Conservation (phyloP, 1,140 invertebrate genomes). For the Hesperophylax magnus region DNA sequence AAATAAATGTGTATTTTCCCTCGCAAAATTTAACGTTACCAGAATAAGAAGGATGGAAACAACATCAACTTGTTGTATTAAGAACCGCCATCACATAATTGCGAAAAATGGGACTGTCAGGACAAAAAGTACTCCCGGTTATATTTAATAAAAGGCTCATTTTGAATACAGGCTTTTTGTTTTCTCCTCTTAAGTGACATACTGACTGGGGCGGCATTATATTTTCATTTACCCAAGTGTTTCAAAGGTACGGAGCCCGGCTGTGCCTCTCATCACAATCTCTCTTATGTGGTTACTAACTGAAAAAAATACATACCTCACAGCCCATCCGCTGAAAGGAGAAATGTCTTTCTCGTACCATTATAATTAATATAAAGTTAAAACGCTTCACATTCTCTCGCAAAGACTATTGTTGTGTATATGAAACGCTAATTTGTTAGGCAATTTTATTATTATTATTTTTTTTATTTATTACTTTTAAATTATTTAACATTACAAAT, state of each 20-base stretch:
- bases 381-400: slow-evolving; percentile 10
- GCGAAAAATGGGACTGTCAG: slow-evolving; percentile 1
- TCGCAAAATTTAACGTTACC: too few relatives aligned
- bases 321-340: slow-evolving; percentile 49
- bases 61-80: too few relatives aligned
- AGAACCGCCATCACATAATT: neutral
- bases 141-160: slow-evolving; percentile 25
- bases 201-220: slow-evolving; percentile 45
- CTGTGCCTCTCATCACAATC: slow-evolving; percentile 32
- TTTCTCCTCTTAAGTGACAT: slow-evolving; percentile 19
- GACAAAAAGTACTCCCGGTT: slow-evolving; percentile 20
- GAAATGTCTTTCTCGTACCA: slow-evolving; percentile 51
- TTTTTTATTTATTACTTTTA: too few relatives aligned
- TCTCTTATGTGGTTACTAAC: slow-evolving; percentile 44
- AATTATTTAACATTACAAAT: too few relatives aligned
- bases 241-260: neutral
- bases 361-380: slow-evolving; percentile 56
- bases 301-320: slow-evolving; percentile 51
- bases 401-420: neutral
- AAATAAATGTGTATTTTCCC: too few relatives aligned
- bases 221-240: slow-evolving; percentile 55
- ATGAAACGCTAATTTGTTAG: neutral
- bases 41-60: too few relatives aligned
- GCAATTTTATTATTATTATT: too few relatives aligned
- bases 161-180: slow-evolving; percentile 38